Base-by-base conservation (phyloP, 2,888 invertebrate genomes). In the Camptogramma bilineatum region DNA sequence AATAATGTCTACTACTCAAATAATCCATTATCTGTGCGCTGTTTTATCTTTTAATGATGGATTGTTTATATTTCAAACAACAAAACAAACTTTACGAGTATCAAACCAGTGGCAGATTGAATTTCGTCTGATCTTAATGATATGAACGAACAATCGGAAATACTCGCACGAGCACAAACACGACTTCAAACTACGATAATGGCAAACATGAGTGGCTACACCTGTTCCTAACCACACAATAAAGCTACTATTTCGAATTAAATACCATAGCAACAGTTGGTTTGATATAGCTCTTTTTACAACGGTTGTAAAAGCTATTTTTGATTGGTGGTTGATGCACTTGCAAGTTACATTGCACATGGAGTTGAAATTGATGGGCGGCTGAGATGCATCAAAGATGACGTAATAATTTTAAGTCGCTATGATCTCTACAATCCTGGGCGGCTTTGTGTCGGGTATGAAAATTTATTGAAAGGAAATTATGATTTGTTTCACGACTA, bases 121-220 rank as follows among this genome's bases (percentile, higher is more conserved):
- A 52, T 46, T 9, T 52, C 46, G n/a, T 52, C 19, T 51, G 51
- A 56, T 47, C 56, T 46, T 19, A 31, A 31, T 31, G 31, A 31
- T 31, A 31, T 21, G 31, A 39, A 39, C 13, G 34, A 39, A 13
- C 34, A 39, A 39, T 39, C 34, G 34, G 34, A 39, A 39, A 56
- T 62, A 61, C 53, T 51, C 47, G 39, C 56, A 44, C 34, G 34
- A 52, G 52, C 17, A 62, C 47, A 66, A 62, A 66, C 66, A 66
- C 19, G 19, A 58, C 58, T 62, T 62, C 54, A 58, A 58, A 62
- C 61, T 54, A 47, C 51, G 19, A 55, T 62, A 58, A 54, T 62
- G 48, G 66, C 62, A 51, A 62, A 53, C 57, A 58, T 62, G 69
- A 69, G 62, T 58, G 59, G 61, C 24, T 64, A 60, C 69, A 71